Conservation (phyloP, 2,113 vertebrate genomes). For the Alligator mississippiensis region DNA sequence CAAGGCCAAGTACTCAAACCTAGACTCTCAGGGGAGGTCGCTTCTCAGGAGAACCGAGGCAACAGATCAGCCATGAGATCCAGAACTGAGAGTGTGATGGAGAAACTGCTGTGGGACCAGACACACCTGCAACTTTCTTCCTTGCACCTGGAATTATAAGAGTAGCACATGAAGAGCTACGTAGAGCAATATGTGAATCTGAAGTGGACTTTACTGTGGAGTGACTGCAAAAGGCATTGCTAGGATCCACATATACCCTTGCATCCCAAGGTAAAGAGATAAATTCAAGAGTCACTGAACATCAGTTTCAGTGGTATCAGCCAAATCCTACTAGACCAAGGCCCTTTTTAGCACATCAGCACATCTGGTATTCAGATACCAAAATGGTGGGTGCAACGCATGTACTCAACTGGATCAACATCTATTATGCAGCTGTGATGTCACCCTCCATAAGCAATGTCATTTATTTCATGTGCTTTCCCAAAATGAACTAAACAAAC, state of each 20-base stretch:
- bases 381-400: not conserved
- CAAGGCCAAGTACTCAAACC: not conserved
- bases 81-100: not conserved
- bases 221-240: not conserved
- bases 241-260: not conserved
- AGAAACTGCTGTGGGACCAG: not conserved
- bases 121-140: not conserved
- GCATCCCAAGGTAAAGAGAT: not conserved
- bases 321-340: not conserved
- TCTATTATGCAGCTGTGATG: not conserved
- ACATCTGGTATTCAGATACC: not conserved
- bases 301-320: not conserved
- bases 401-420: not conserved
- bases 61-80: not conserved
- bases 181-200: not conserved
- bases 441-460: conserved; percentile 53
- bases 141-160: not conserved
- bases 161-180: not conserved
- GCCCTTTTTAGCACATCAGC: not conserved
- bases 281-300: not conserved
- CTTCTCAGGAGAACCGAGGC: not conserved
- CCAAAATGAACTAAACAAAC: not conserved
- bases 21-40: rapidly evolving
- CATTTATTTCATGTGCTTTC: not conserved
- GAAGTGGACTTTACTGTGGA: not conserved